A percentile compares a stretch with the other conserved stretches of the same genome.
Evolutionary conservation across 2,888 invertebrate genomes (phyloP).

Genomic region (Sipha maydis): DNA sequence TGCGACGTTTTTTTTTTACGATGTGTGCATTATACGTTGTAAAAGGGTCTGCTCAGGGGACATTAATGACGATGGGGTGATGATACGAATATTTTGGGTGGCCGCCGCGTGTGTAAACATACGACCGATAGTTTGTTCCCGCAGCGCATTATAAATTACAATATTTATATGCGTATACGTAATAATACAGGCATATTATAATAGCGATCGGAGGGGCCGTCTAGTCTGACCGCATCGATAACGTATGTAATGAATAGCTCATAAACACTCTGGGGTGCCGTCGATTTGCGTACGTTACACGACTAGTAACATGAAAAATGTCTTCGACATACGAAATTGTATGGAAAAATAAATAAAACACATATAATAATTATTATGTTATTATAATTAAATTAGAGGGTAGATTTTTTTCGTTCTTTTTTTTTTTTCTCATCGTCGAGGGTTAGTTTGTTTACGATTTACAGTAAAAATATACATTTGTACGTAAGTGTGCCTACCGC

Average conservation of each 20-base stretch:
- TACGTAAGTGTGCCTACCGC: too few species aligned
- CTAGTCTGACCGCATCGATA: conserved; percentile 30
- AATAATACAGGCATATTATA: not conserved
- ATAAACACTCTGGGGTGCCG: conserved; percentile 42
- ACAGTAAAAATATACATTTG: too few species aligned
- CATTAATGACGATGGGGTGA: not conserved
- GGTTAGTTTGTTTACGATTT: not conserved
- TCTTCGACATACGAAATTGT: too few species aligned
- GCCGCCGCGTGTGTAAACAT: not conserved
- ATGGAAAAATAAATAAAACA: too few species aligned
- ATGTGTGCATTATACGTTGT: not conserved
- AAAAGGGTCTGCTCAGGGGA: not conserved
- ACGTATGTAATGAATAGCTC: conserved; percentile 1
- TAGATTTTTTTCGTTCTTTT: not conserved
- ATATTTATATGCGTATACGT: not conserved
- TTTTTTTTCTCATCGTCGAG: not conserved
- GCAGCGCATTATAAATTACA: not conserved
- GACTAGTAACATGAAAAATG: not conserved
- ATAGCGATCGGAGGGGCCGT: conserved; percentile 25
- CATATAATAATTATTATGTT: too few species aligned
- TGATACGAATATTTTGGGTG: conserved; percentile 42
- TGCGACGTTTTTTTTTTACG: not conserved
- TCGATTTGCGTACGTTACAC: conserved; percentile 5
- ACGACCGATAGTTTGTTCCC: not conserved
- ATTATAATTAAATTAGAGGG: not conserved